phyloP scores from a whole-genome alignment of 2,797 vertebrate species.

The Sebastes itinus region DNA sequence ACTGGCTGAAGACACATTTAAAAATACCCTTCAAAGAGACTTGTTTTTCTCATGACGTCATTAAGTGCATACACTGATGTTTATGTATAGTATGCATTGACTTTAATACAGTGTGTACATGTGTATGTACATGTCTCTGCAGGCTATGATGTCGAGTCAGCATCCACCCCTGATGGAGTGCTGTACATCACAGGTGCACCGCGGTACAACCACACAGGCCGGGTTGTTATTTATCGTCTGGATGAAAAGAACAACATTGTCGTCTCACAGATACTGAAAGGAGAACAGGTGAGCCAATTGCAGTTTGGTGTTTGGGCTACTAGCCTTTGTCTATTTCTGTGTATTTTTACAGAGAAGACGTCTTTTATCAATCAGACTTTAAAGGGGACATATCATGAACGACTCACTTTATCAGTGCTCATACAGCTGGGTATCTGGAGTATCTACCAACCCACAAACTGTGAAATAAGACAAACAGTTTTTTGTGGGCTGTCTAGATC shows the following conservation, averaged over 20 bases:
- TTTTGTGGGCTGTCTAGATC: no score
- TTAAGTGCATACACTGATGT: background rate
- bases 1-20: slow-evolving; percentile 11
- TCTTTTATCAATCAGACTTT: background rate
- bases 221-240: slow-evolving; percentile 91
- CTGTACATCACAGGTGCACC: slow-evolving; percentile 94
- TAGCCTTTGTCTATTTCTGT: background rate
- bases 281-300: slow-evolving; percentile 87
- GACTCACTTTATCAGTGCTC: no score
- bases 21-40: slow-evolving; percentile 36
- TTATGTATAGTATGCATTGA: background rate
- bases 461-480: no score
- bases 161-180: slow-evolving; percentile 80
- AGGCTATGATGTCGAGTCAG: slow-evolving; percentile 96
- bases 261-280: slow-evolving; percentile 88
- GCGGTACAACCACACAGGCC: slow-evolving; percentile 94
- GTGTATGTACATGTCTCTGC: slow-evolving; percentile 7
- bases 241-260: slow-evolving; percentile 67
- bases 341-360: background rate
- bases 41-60: background rate
- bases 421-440: no score
- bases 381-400: no score
- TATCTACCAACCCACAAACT: no score
- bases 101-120: background rate
- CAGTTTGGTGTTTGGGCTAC: background rate